Evolutionary conservation across 2,797 vertebrate genomes (phyloP), one percentile per base, ranked within the genome.

Genomic region (Chaunax sp.): DNA sequence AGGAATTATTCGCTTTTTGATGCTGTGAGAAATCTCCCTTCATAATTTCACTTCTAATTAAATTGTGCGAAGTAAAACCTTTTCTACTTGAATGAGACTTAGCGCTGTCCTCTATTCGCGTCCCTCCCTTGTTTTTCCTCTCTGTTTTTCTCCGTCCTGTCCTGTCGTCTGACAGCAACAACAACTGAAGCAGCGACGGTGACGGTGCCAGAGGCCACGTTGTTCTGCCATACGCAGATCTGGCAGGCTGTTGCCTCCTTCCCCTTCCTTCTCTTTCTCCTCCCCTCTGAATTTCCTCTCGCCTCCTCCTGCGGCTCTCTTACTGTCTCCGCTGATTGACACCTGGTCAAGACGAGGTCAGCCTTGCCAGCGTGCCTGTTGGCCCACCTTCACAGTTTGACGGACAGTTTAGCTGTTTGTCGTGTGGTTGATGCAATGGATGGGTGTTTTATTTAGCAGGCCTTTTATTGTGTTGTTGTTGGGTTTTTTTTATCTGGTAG

Each of bases 121-220:
- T 54, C 61, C 45, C 74, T 45, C 35, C 25, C 67, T 58, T 70
- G 72, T 50, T 50, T 50, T 4, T 18, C 9, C 7, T 13, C 23
- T 3, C 20, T 61, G 38, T 71, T 82, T 83, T 44, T 51, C 45
- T 81, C 63, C 35, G 59, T 70, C 71, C 64, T 40, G 59, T 70
- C 71, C 64, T 82, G 75, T 76, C 45, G 20, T 74, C 46, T 85
- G 79, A 87, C 85, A 87, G 84, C 65, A 75, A 41, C 79, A 75
- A 73, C 74, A 76, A 75, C 72, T 75, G 57, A 63, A 79, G 72
- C 63, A 33, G 58, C 44, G 53, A 51, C 38, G 67, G 58, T 83
- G 87, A 88, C 61, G 44, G 77, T 66, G 84, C 83, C 84, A 84
- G 81, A 85, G 89, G 82, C 81, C 84, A 85, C 26, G 37, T 60